Base-by-base conservation (phyloP, 2,888 invertebrate genomes). In the Oligia strigilis region DNA sequence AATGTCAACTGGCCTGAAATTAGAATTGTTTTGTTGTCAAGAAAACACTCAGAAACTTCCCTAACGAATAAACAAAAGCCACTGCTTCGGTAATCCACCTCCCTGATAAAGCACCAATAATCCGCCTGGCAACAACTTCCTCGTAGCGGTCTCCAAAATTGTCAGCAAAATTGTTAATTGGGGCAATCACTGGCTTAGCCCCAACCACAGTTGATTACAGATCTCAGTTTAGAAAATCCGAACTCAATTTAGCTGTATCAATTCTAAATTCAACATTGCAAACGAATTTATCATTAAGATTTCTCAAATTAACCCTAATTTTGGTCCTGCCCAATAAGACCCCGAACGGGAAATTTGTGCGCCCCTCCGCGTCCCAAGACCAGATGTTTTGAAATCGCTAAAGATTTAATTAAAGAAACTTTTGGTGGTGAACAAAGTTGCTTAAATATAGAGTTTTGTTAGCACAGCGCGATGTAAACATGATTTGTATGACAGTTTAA, bases 391-490 rank as follows among this genome's bases (percentile, higher is more conserved):
- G 91, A 92, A 94, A 94, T 92, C 93, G 92, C 89, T 89, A 86
- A 90, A 93, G 94, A 95, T 94, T 94, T 95, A 94, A 95, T 95
- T 95, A 94, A 94, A 93, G 90, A 90, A 94, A 94, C 90, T 94
- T 93, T 86, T 73, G 77, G 83, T 70, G 78, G 88, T 81, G 88
- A 88, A 90, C 90, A 83, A 91, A 93, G 91, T 92, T 92, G 89
- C 89, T 90, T 91, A 92, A 93, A 93, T 92, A 92, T 93, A 92
- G 91, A 91, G 87, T 88, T 89, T 77, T 83, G 80, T 86, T 84
- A 81, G 85, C 88, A 85, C 77, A 70, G 75, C 70, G 77, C 82
- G 78, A 72, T 87, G 88, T 90, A 86, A 90, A 90, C 91, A 88
- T 89, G 88, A 91, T 91, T 92, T 89, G 88, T 89, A 87, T 77